Base-by-base conservation (phyloP, 2,888 invertebrate genomes). In the Standfussiana lucernea region DNA sequence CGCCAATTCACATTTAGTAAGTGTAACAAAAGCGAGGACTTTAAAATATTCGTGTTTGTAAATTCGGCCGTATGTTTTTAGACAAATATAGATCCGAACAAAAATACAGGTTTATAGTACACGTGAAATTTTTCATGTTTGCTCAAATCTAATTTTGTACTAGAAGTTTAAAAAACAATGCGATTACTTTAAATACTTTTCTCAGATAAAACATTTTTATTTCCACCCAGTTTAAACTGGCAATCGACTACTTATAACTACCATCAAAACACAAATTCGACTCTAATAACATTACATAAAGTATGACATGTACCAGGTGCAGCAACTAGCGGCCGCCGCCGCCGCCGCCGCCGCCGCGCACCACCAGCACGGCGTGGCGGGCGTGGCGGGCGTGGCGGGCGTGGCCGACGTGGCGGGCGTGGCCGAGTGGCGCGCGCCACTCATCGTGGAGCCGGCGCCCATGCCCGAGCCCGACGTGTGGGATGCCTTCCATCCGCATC, bases 391-490 rank as follows among this genome's bases (percentile, higher is more conserved):
- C 92, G 99, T 98, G 70, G 91, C 82, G 47, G 93, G 87, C 77
- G 93, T 86, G 78, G 92, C 82, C 28, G 93, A 86, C 82, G 93
- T 89, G 77, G 86, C 80, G 13, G 93, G 91, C 83, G 96, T 95
- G 87, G 93, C 88, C 83, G 96, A 96, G 94, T 99, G 99, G 94
- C 99, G 99, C 50, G 99, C 99, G 72, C 99, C 99, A 70, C 99
- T 99, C 97, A 98, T 99, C 90, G 99, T 98, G 86, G 97, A 98
- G 91, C 96, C 96, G 2, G 95, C 95, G 88, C 96, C 95, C 84
- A 93, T 96, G 88, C 92, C 94, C 28, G 96, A 96, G 65, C 94
- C 95, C 13, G 96, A 96, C 88, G 95, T 93, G 32, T 96, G 96
- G 94, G 96, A 96, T 85, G 90, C 93, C 61, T 94, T 94, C 91